Evolutionary conservation across 2,797 vertebrate species (phyloP).

Genomic region (Caiman crocodilus): DNA sequence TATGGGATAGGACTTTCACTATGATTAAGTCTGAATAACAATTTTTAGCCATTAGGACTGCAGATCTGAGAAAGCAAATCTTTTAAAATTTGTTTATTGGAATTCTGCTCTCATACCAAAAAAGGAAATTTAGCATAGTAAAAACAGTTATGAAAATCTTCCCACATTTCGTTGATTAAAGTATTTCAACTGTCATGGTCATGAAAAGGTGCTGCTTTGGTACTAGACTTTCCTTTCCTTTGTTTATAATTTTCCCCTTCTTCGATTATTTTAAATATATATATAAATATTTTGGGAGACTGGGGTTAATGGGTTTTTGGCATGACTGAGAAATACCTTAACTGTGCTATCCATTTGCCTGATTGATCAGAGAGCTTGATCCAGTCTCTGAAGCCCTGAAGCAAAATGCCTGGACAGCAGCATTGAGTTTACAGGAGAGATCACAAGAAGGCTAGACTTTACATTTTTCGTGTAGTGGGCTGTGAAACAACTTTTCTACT

Average conservation of each 20-base stretch:
- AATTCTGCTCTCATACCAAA: neutral
- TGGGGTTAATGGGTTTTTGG: neutral
- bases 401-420: neutral
- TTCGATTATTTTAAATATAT: neutral
- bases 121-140: neutral
- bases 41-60: neutral
- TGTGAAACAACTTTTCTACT: neutral
- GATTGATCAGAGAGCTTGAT: slow-evolving; percentile 68
- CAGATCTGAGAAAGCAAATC: neutral
- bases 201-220: neutral
- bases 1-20: neutral
- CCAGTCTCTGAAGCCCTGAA: neutral
- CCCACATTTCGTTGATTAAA: neutral
- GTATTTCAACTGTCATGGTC: neutral
- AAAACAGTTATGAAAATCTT: neutral
- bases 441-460: neutral
- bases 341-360: slow-evolving; percentile 62
- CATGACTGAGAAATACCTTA: slow-evolving; percentile 42
- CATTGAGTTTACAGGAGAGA: neutral
- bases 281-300: neutral
- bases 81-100: neutral
- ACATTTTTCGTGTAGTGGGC: neutral
- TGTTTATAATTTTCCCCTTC: neutral
- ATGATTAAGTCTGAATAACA: neutral
- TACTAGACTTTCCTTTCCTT: neutral